These are phyloP conservation scores for Nothocercus julius DNA, from an alignment of 2,113 vertebrate species.

Conservation along the genomic window DNA sequence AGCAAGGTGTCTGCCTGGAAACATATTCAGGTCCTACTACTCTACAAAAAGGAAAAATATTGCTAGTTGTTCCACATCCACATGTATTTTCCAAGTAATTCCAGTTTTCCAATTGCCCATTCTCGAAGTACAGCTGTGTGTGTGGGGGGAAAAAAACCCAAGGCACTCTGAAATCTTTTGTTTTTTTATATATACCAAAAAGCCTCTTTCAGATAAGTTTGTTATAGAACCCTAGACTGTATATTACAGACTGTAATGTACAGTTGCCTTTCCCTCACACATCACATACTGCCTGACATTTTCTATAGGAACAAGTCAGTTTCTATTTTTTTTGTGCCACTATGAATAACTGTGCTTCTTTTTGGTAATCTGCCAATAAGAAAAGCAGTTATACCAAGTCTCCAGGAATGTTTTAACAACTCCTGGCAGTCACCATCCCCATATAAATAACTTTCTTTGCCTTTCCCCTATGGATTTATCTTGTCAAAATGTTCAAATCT, in stretches of 20 bases:
- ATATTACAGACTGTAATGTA: neutral
- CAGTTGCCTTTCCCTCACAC: neutral
- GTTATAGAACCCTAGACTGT: neutral
- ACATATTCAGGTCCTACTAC: neutral
- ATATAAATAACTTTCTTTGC: neutral
- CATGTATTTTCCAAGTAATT: neutral
- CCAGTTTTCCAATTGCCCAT: neutral
- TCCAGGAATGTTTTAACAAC: neutral
- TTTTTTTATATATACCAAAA: neutral
- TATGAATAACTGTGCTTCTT: neutral
- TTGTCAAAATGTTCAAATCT: neutral
- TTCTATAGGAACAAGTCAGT: neutral
- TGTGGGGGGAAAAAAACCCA: neutral
- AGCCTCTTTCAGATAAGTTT: neutral
- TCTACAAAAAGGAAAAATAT: neutral
- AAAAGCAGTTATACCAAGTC: neutral
- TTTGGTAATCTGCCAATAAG: neutral
- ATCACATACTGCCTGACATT: neutral
- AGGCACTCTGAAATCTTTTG: neutral
- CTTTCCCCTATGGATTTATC: neutral
- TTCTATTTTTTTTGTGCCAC: neutral
- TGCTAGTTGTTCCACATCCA: neutral
- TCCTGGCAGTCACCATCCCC: neutral
- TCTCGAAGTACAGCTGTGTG: neutral
- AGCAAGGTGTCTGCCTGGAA: slow-evolving; percentile 23